Conservation (phyloP, 2,888 invertebrate genomes). For the Bellardia pandia region DNA sequence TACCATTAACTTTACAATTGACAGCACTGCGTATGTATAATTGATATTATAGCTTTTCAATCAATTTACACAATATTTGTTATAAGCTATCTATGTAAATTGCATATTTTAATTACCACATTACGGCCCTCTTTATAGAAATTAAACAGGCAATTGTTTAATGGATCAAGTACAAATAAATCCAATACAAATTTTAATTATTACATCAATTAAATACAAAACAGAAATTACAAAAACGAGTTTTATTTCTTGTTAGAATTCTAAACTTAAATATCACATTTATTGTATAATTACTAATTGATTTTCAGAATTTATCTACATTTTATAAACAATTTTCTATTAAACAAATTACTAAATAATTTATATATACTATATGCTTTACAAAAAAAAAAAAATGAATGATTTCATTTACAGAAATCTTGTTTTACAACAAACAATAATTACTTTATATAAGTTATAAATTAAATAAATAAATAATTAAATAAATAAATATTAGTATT, state of each 20-base stretch:
- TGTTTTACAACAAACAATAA: slow-evolving; percentile 58
- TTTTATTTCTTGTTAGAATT: neutral
- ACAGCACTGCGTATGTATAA: too few species aligned
- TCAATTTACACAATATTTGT: too few species aligned
- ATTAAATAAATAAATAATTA: neutral
- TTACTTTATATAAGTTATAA: neutral
- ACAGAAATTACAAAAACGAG: neutral
- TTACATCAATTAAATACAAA: neutral
- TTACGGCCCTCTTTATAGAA: too few species aligned
- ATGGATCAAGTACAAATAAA: too few species aligned
- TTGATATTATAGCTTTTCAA: too few species aligned
- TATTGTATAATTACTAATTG: neutral
- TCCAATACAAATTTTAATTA: too few species aligned
- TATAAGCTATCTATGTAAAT: too few species aligned
- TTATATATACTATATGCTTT: neutral
- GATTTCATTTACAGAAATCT: neutral
- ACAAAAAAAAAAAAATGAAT: neutral
- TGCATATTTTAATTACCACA: too few species aligned
- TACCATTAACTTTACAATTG: too few species aligned
- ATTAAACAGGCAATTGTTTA: too few species aligned
- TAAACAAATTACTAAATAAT: neutral
- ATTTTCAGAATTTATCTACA: neutral
- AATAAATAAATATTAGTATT: neutral
- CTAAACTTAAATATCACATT: neutral
- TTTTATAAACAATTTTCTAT: neutral